Base-by-base conservation (phyloP, 1,140 invertebrate species). In the Intoshia linei region DNA sequence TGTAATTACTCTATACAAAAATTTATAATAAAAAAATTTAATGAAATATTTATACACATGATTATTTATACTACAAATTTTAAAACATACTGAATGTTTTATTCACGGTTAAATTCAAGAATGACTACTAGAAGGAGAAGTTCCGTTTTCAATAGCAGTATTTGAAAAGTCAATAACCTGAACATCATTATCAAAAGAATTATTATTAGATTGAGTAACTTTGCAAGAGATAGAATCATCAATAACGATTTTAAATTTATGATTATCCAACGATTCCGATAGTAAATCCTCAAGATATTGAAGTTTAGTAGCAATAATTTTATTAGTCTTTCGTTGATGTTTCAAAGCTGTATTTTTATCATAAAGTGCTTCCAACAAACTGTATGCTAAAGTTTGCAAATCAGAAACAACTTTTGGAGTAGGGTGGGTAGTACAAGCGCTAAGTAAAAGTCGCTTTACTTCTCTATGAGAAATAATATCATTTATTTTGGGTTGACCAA, bases 301-400 rank as follows among this genome's bases (percentile, higher is more conserved):
- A 20, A 34, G 3, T 34, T 34, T 34, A 20, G 15, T 23, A 40
- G 11, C 11, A 25, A 18, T 14, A 7, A 27, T 53, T 68, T 68
- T 71, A 50, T 73, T 77, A 1, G 73, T 70, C 60, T 74, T 74
- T 43, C 70, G 69, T 46, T 77, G 73, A 57, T 77, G 73, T 30
- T 66, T 65, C 3, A 77, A 49, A 10, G 73, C 73, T 22, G 74
- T 53, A 27, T 68, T 71, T 61, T 77, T 77, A 49, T 77, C 74
- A 54, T 73, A 73, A 11, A 77, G 57, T 23, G 73, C 66, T 51
- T 79, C 74, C 38, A 77, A 59, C 10, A 77, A 53, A 13, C 71
- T 71, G 30, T 69, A 56, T 43, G 72, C 72, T 13, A 77, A 49
- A 3, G 67, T 67, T 44, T 71, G 70, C 6, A 77, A 54, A 52